These are phyloP conservation scores for Apodemus speciosus DNA, from an alignment of 2,113 vertebrate species.

Conservation along the genomic window DNA sequence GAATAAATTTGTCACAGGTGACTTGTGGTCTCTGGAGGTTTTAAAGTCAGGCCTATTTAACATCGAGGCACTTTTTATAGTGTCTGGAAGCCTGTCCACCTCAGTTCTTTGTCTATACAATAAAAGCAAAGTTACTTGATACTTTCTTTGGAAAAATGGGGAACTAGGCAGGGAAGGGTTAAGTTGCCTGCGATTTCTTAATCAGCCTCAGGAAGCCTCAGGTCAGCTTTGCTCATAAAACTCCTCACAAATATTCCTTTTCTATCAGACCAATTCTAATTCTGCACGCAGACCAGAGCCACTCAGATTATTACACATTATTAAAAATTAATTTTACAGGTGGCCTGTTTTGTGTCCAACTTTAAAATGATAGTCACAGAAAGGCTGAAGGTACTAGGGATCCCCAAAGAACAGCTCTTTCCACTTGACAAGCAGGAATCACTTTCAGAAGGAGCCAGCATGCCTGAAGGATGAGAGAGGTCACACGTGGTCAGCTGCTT, in stretches of 20 bases:
- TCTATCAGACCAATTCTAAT: slow-evolving; percentile 89
- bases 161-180: slow-evolving; percentile 81
- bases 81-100: background rate
- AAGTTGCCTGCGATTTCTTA: slow-evolving; percentile 87
- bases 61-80: slow-evolving; percentile 2
- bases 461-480: background rate
- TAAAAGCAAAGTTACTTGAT: slow-evolving; percentile 41
- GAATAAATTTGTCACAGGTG: background rate
- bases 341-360: slow-evolving; percentile 75
- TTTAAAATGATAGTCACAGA: slow-evolving; percentile 42
- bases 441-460: background rate
- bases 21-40: background rate
- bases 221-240: slow-evolving; percentile 92
- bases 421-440: background rate
- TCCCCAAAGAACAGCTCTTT: slow-evolving; percentile 23
- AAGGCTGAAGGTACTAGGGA: background rate
- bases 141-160: background rate
- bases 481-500: background rate
- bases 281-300: slow-evolving; percentile 85
- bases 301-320: slow-evolving; percentile 91
- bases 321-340: slow-evolving; percentile 92
- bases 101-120: slow-evolving; percentile 45
- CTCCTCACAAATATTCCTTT: slow-evolving; percentile 89
- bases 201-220: slow-evolving; percentile 88
- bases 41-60: background rate